These are phyloP conservation scores for Plutomurus gul DNA, from an alignment of 1,140 invertebrate genomes.

Conservation along the genomic window DNA sequence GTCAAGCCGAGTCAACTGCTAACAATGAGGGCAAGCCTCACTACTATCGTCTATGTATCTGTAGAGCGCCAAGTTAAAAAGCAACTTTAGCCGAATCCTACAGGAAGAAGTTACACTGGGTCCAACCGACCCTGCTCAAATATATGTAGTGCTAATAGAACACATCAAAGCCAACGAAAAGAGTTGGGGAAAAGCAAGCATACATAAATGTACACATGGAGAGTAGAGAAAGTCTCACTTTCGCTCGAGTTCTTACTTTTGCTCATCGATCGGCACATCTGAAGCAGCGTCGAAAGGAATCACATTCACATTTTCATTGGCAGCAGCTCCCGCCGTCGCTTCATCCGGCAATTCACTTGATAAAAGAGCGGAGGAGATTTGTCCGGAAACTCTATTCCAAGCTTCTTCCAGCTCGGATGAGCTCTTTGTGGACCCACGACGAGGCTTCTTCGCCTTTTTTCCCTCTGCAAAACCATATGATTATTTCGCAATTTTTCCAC, in stretches of 20 bases:
- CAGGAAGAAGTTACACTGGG: conserved; percentile 9
- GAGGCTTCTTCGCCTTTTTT: conserved; percentile 35
- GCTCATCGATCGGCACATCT: conserved; percentile 80
- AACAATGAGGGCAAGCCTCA: conserved; percentile 10
- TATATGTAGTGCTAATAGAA: conserved; percentile 13
- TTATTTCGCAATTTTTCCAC: conserved; percentile 29
- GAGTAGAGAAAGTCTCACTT: conserved; percentile 7
- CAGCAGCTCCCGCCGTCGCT: conserved; percentile 60
- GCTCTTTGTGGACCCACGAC: conserved; percentile 55
- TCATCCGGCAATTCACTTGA: conserved; percentile 52
- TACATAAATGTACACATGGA: conserved; percentile 24
- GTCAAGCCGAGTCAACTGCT: conserved; percentile 22
- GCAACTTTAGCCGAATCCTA: background rate
- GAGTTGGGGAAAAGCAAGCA: background rate
- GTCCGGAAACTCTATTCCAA: conserved; percentile 31
- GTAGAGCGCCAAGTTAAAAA: conserved; percentile 4
- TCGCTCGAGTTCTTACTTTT: conserved; percentile 69
- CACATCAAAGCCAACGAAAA: conserved; percentile 10
- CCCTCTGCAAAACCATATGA: conserved; percentile 38
- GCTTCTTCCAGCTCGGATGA: conserved; percentile 39
- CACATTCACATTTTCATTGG: conserved; percentile 60
- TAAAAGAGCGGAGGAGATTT: conserved; percentile 62
- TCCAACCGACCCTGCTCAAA: background rate
- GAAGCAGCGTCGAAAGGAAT: conserved; percentile 86
- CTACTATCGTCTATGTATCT: background rate